Evolutionary conservation across 2,888 invertebrate species (phyloP).

Genomic region (Ctenicera cuprea): DNA sequence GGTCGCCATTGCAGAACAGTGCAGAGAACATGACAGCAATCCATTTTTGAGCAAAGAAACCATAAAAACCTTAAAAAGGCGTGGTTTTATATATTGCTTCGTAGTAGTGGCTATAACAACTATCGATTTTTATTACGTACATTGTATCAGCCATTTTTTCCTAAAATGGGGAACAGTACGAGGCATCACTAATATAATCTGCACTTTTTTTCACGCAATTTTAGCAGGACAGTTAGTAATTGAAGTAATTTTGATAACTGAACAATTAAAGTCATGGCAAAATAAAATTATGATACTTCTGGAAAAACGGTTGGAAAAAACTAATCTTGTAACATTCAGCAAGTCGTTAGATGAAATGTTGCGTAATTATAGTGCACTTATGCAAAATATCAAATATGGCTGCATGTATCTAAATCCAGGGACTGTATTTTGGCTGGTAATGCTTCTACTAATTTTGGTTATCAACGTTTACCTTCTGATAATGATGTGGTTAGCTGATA

Average conservation of each 20-base stretch:
- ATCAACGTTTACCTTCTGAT: constrained; percentile 1
- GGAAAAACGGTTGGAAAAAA: no score
- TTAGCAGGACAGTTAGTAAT: no score
- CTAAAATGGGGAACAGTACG: background rate
- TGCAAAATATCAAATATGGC: background rate
- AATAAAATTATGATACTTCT: no score
- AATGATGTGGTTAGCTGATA: background rate
- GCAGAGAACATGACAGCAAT: background rate
- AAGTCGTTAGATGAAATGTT: no score
- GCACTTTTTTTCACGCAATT: background rate
- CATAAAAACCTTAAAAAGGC: no score
- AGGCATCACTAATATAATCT: background rate
- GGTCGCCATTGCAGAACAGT: background rate
- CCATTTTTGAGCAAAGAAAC: background rate
- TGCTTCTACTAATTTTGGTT: constrained; percentile 6
- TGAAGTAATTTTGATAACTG: no score
- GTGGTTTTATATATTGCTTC: background rate
- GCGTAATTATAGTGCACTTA: background rate
- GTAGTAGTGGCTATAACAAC: background rate
- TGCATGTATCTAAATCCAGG: background rate
- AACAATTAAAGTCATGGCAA: no score
- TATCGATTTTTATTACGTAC: background rate
- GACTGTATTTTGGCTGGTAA: background rate
- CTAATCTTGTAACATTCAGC: no score
- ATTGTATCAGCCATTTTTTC: background rate